Percentiles rank a stretch among this genome's conserved stretches.
These are phyloP conservation scores for Gallinago stenura DNA, from an alignment of 2,797 vertebrate species.

Conservation along the genomic window DNA sequence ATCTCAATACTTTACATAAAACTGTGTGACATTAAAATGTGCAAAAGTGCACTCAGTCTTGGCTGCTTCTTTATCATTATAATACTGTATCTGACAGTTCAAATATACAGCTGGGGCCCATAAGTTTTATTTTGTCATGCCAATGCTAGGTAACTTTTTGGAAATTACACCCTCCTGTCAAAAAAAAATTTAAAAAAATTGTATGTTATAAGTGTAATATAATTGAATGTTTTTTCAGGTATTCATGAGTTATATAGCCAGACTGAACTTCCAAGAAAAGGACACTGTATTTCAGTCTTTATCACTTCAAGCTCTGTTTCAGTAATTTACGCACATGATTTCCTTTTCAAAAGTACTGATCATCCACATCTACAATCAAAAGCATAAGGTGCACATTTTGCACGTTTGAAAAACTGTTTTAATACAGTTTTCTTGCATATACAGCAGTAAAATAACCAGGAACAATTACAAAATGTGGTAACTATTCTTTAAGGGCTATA, in stretches of 20 bases:
- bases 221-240: background rate
- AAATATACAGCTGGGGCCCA: background rate
- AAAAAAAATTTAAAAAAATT: background rate
- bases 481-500: background rate
- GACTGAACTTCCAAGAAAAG: background rate
- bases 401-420: background rate
- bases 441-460: background rate
- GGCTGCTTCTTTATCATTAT: background rate
- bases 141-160: background rate
- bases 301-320: background rate
- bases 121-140: background rate
- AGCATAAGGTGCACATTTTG: background rate
- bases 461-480: background rate
- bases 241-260: background rate
- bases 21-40: background rate
- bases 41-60: background rate
- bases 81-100: background rate
- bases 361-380: background rate
- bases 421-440: background rate
- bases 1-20: background rate
- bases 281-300: background rate
- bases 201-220: background rate
- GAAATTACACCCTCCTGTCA: background rate
- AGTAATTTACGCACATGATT: rapidly evolving
- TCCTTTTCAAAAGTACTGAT: background rate